Evolutionary conservation across 2,888 invertebrate species (phyloP).

Genomic region (Litoditis marina): DNA sequence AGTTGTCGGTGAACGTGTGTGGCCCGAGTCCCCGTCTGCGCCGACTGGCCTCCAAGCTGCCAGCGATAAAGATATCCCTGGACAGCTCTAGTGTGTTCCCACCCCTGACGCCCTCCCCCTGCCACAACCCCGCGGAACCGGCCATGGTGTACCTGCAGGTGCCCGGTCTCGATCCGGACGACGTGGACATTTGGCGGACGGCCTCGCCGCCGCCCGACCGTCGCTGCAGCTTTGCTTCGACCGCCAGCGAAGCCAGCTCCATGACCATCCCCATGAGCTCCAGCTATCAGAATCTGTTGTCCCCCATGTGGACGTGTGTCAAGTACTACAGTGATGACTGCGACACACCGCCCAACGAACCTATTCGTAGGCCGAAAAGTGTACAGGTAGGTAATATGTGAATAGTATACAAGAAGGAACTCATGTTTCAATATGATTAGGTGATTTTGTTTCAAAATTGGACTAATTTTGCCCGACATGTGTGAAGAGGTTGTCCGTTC

Average conservation of each 20-base stretch:
- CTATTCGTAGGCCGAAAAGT: slow-evolving; percentile 43
- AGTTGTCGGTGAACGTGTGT: too few relatives aligned
- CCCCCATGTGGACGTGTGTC: slow-evolving; percentile 49
- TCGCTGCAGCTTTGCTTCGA: slow-evolving; percentile 48
- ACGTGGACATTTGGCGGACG: slow-evolving; percentile 15
- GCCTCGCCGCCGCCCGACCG: slow-evolving; percentile 56
- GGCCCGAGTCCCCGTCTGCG: slow-evolving; percentile 38
- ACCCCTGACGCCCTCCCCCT: slow-evolving; percentile 28
- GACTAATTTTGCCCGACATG: too few relatives aligned
- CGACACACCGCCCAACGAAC: slow-evolving; percentile 46
- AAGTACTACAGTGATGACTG: slow-evolving; percentile 41
- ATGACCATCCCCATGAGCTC: slow-evolving; percentile 48
- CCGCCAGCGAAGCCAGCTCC: slow-evolving; percentile 47
- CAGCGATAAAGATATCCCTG: slow-evolving; percentile 51
- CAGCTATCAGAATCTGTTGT: slow-evolving; percentile 55
- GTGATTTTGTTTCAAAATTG: too few relatives aligned
- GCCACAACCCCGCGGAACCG: slow-evolving; percentile 21
- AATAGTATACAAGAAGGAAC: too few relatives aligned
- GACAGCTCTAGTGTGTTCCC: slow-evolving; percentile 58
- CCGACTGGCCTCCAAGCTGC: slow-evolving; percentile 50
- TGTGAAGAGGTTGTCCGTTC: too few relatives aligned
- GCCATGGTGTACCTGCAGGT: slow-evolving; percentile 33
- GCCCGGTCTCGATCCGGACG: slow-evolving; percentile 9
- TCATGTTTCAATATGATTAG: too few relatives aligned
- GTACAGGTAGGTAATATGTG: slow-evolving; percentile 52